A percentile compares a stretch with the other conserved stretches of the same genome.
These are phyloP conservation scores for Propithecus perrieri DNA, from an alignment of 2,797 vertebrate species.

Conservation along the genomic window DNA sequence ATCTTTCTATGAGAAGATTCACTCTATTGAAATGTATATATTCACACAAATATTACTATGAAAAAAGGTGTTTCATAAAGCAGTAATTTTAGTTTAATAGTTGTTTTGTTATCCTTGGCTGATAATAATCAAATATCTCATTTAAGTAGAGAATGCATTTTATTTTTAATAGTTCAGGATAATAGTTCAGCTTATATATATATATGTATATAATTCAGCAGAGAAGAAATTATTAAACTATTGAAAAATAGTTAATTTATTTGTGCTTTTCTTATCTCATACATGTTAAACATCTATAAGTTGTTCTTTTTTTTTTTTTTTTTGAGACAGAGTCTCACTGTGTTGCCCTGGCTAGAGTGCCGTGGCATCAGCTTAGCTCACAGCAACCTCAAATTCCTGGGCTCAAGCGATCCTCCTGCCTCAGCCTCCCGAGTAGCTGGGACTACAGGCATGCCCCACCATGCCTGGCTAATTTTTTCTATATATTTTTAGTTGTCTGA, in stretches of 20 bases:
- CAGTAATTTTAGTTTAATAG: neutral
- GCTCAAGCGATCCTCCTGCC: no score
- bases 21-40: neutral
- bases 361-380: no score
- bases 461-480: no score
- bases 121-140: slow-evolving; percentile 1
- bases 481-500: no score
- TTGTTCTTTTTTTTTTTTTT: no score
- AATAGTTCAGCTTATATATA: slow-evolving; percentile 1
- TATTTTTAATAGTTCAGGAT: slow-evolving; percentile 13
- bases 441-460: no score
- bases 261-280: neutral
- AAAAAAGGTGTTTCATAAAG: neutral
- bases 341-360: no score
- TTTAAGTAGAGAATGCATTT: slow-evolving; percentile 39
- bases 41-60: neutral
- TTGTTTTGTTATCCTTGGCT: neutral
- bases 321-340: no score
- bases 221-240: neutral
- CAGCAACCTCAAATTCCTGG: no score
- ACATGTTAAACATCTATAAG: neutral
- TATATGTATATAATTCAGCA: neutral
- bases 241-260: slow-evolving; percentile 17
- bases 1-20: neutral
- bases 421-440: no score